A percentile compares a stretch with the other conserved stretches of the same genome.
phyloP scores from a whole-genome alignment of 2,888 invertebrate species.

The Drosophila kambysellisi region DNA sequence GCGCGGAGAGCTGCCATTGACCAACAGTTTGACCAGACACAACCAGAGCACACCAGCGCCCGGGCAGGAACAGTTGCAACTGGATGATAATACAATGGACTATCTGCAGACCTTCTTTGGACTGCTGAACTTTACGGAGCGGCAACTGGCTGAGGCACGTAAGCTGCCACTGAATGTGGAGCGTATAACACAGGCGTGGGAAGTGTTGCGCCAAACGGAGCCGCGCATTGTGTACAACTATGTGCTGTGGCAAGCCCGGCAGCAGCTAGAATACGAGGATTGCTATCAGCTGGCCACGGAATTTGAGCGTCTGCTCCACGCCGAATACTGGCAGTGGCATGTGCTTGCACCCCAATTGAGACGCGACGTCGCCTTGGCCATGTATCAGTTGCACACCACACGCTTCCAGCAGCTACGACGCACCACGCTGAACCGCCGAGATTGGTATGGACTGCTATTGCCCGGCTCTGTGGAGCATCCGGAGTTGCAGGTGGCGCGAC shows the following conservation, averaged over 20 bases:
- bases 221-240: conserved; percentile 79
- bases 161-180: conserved; percentile 70
- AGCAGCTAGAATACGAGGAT: conserved; percentile 58
- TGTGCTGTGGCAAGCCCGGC: conserved; percentile 80
- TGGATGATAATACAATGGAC: conserved; percentile 62
- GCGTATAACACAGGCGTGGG: conserved; percentile 60
- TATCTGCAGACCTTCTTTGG: conserved; percentile 71
- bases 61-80: conserved; percentile 30
- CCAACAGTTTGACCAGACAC: conserved; percentile 18
- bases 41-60: background rate
- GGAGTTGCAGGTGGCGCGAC: conserved; percentile 78
- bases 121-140: conserved; percentile 64
- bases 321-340: conserved; percentile 83
- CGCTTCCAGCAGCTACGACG: conserved; percentile 80
- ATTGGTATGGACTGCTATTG: conserved; percentile 76
- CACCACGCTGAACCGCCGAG: conserved; percentile 53
- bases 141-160: conserved; percentile 65
- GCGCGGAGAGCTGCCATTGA: conserved; percentile 61
- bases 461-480: conserved; percentile 67
- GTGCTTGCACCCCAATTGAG: conserved; percentile 62
- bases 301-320: conserved; percentile 76
- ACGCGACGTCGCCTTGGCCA: conserved; percentile 80
- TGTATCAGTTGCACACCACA: conserved; percentile 80
- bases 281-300: conserved; percentile 76
- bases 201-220: conserved; percentile 66